Evolutionary conservation across 2,888 invertebrate species (phyloP).

Genomic region (Chaetogeoica ovagalla): DNA sequence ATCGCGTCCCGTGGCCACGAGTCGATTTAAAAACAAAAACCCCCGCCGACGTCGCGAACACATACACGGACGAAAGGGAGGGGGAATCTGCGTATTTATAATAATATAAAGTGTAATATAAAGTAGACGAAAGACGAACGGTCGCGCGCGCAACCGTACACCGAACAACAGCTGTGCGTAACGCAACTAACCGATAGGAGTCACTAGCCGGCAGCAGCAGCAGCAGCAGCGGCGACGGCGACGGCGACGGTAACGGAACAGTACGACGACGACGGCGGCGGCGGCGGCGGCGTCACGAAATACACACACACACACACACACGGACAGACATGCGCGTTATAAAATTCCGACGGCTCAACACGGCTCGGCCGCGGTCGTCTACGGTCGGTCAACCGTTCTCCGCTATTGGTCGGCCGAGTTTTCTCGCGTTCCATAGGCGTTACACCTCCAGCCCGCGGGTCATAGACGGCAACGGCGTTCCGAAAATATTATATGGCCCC

Average conservation of each 20-base stretch:
- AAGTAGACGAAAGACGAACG: slow-evolving; percentile 56
- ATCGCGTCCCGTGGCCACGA: background rate
- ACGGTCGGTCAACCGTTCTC: slow-evolving; percentile 57
- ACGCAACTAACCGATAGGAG: slow-evolving; percentile 58
- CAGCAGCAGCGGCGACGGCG: slow-evolving; percentile 56
- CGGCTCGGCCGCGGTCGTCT: slow-evolving; percentile 57
- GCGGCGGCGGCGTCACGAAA: slow-evolving; percentile 54
- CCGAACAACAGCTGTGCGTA: slow-evolving; percentile 58
- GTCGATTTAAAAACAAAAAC: background rate
- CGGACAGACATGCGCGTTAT: slow-evolving; percentile 56
- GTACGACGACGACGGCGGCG: slow-evolving; percentile 58
- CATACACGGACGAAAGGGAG: too few relatives aligned
- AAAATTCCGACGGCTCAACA: slow-evolving; percentile 60
- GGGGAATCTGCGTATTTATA: too few relatives aligned
- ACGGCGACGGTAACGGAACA: too few relatives aligned
- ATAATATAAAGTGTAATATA: slow-evolving; percentile 28
- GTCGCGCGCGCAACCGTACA: slow-evolving; percentile 59
- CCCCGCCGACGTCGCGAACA: too few relatives aligned
- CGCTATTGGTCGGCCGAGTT: slow-evolving; percentile 58
- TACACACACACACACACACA: too few relatives aligned
- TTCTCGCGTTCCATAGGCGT: slow-evolving; percentile 58
- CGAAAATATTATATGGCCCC: slow-evolving; percentile 59
- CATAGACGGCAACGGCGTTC: slow-evolving; percentile 54
- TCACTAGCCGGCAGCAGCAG: slow-evolving; percentile 58
- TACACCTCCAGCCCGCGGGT: slow-evolving; percentile 49